Conservation (phyloP, 2,113 vertebrate species). For the Eclectus roratus region DNA sequence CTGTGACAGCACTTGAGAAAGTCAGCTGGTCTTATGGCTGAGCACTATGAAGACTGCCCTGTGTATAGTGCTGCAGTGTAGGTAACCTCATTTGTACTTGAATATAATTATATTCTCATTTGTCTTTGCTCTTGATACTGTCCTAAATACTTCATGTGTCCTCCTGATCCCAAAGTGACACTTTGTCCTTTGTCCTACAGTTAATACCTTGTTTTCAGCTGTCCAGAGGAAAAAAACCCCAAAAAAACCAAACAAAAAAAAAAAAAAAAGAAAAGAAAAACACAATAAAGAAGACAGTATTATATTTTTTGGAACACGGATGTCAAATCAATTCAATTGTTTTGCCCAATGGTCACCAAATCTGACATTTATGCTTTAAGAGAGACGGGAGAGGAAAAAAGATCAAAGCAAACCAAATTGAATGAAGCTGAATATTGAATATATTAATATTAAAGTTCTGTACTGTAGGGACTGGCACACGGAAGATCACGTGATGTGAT, state of each 20-base stretch:
- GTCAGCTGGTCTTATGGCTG: neutral
- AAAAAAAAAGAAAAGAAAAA: neutral
- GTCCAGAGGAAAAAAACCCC: neutral
- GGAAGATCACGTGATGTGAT: too few species aligned
- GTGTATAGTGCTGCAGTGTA: neutral
- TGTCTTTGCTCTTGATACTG: neutral
- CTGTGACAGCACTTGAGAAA: neutral
- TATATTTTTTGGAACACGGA: neutral
- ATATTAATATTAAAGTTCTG: slow-evolving; percentile 48
- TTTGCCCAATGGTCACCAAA: slow-evolving; percentile 38
- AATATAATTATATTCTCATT: neutral
- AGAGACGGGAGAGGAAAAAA: neutral
- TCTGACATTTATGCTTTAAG: neutral
- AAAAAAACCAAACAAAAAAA: neutral
- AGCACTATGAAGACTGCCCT: neutral
- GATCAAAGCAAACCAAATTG: neutral
- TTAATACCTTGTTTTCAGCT: slow-evolving; percentile 1
- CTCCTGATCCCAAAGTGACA: slow-evolving; percentile 16
- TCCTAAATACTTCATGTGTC: neutral
- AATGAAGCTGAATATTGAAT: neutral
- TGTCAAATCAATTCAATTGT: slow-evolving; percentile 47
- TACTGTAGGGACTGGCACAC: neutral
- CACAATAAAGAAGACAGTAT: neutral
- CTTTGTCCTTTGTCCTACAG: neutral
- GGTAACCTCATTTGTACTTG: neutral